Base-by-base conservation (phyloP, 2,113 vertebrate species). In the Ivindomyrus marchei region DNA sequence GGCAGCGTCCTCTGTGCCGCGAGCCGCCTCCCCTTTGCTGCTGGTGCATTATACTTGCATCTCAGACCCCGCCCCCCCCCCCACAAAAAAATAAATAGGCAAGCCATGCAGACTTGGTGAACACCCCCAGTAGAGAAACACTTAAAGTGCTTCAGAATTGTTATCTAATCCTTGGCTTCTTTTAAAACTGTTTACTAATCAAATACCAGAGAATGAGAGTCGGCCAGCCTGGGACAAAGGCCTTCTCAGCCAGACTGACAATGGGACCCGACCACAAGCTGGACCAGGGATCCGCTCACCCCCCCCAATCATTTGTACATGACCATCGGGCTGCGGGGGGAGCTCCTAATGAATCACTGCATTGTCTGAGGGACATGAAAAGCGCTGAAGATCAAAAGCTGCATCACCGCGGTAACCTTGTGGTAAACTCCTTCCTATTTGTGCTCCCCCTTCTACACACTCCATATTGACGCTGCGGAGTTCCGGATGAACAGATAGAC, bases 251-350 rank as follows among this genome's bases (percentile, higher is more conserved):
- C 45, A 19, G 66, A 24, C 8, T 9, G n/a, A 88, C 88, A 88
- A 88, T 83, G 66, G 88, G n/a, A 89, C 70, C 49, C 88, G 77
- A 49, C 49, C 49, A 89, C 88, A 89, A 89, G 47, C n/a, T 52
- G 88, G 66, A 19, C 27, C n/a, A 3, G 46, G n/a, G 62, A 8
- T 24, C 2, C 31, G 31, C 24, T 46, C 58, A 50, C 17, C 46
- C 42, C 46, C 42, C 19, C 27, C 13, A 24, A 2, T 85, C 83
- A 46, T 49, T 47, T 39, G 45, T 47, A 47, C 45, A 85, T 8
- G 1, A 47, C 8, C 45, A 46, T 47, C 8, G 3, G 39, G 45
- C 45, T 47, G 83, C 10, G 6, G 45, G 15, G 4, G 45, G 13
- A 50, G 45, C 88, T 19, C 62, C 13, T 80, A 80, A 39, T 80